phyloP scores from a whole-genome alignment of 2,113 vertebrate species.

The Pantherophis guttatus region DNA sequence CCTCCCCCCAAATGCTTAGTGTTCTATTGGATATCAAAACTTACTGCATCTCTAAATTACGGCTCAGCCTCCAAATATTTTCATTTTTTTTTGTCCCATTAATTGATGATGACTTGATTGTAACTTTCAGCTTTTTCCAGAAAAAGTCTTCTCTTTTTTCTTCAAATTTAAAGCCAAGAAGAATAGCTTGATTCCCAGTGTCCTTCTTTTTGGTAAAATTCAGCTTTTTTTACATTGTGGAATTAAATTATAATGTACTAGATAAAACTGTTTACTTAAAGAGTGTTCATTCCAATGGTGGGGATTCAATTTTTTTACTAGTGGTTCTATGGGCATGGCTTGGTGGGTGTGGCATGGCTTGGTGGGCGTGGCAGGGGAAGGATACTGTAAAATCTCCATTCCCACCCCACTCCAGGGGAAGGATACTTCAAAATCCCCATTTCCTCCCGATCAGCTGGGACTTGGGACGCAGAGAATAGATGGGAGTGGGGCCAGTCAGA shows the following conservation, averaged over 20 bases:
- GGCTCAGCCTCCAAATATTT: background rate
- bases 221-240: background rate
- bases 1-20: background rate
- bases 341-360: no score
- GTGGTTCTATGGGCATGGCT: no score
- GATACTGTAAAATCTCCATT: no score
- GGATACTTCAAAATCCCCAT: no score
- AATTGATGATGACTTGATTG: background rate
- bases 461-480: no score
- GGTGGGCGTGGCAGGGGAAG: no score
- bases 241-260: background rate
- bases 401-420: no score
- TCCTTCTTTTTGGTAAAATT: background rate
- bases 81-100: background rate
- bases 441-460: no score
- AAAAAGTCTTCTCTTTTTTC: background rate
- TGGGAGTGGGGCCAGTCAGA: no score
- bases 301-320: no score
- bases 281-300: background rate
- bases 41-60: background rate
- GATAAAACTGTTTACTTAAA: constrained; percentile 12
- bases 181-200: background rate
- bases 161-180: background rate
- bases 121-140: background rate
- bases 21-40: background rate